phyloP scores from a whole-genome alignment of 1,140 invertebrate species.

The Cotesia vestalis region DNA sequence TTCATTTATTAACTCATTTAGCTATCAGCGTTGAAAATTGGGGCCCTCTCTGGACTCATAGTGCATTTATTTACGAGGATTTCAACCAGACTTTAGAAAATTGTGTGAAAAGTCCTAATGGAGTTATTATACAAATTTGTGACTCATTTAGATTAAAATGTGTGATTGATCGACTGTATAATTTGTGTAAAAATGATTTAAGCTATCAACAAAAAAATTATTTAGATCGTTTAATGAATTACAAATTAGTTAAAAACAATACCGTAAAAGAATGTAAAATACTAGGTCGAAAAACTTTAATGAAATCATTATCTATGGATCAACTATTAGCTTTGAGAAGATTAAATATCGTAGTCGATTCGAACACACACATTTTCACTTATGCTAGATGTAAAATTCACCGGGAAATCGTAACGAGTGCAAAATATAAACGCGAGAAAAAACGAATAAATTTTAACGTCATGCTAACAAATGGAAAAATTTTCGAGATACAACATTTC shows the following conservation, averaged over 20 bases:
- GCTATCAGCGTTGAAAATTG: conserved; percentile 37
- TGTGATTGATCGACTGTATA: no score
- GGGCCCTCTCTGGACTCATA: conserved; percentile 41
- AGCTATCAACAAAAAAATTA: no score
- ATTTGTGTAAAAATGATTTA: no score
- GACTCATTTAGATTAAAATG: no score
- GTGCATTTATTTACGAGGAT: conserved; percentile 40
- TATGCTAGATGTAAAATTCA: conserved; percentile 17
- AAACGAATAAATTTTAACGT: conserved; percentile 29
- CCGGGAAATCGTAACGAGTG: conserved; percentile 17
- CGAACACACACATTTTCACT: neutral
- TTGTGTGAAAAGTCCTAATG: conserved; percentile 36
- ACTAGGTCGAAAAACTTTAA: conserved; percentile 3
- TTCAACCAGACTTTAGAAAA: conserved; percentile 30
- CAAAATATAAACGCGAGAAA: conserved; percentile 19
- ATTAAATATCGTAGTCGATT: conserved; percentile 19
- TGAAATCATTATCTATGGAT: neutral
- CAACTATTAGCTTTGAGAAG: neutral
- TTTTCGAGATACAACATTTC: conserved; percentile 30
- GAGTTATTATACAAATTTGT: conserved; percentile 1
- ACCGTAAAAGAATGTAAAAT: neutral
- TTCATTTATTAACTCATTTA: conserved; percentile 43
- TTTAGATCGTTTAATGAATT: neutral
- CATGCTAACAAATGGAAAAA: conserved; percentile 20
- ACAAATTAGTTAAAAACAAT: neutral